Evolutionary conservation across 2,797 vertebrate species (phyloP).

Genomic region (Silurus aristotelis): DNA sequence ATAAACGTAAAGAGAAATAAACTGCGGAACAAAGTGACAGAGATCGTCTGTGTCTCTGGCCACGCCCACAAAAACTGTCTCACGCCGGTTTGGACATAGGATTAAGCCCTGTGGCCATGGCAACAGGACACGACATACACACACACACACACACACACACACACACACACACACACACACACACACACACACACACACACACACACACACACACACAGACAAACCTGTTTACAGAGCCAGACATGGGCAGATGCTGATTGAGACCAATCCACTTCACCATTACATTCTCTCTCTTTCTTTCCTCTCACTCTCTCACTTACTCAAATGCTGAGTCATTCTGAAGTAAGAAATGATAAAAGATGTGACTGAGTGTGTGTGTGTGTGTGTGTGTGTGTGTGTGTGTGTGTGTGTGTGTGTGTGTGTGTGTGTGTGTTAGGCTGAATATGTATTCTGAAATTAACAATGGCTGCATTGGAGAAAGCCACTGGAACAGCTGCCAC

Average conservation of each 20-base stretch:
- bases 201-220: not conserved
- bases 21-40: too few relatives aligned
- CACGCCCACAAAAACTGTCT: not conserved
- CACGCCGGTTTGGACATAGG: not conserved
- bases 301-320: not conserved
- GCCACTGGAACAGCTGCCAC: not conserved
- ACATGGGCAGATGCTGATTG: not conserved
- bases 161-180: not conserved
- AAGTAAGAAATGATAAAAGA: not conserved
- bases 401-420: too few relatives aligned
- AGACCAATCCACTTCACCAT: not conserved
- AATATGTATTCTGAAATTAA: not conserved
- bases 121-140: not conserved
- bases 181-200: not conserved
- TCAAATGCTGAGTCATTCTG: conserved; percentile 19
- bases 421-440: not conserved
- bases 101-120: conserved; percentile 14
- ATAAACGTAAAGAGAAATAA: too few relatives aligned
- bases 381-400: not conserved
- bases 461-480: not conserved
- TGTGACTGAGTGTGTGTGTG: not conserved
- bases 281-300: not conserved
- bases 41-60: not conserved
- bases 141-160: conserved; percentile 13
- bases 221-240: not conserved